Conservation (phyloP, 1,140 invertebrate species). For the Drosophila murphyi region DNA sequence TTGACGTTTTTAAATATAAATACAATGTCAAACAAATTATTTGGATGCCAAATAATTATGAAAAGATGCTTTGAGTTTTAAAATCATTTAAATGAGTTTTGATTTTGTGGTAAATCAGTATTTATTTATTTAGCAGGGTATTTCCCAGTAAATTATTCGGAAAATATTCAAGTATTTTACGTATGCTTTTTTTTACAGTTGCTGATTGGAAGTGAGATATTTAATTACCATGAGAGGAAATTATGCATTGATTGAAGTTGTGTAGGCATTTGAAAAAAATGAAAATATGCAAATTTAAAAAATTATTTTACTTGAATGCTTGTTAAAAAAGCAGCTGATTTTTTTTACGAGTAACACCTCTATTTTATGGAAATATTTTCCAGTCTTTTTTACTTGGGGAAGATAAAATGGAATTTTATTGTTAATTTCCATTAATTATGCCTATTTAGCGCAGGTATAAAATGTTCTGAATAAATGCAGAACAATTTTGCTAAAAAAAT, state of each 20-base stretch:
- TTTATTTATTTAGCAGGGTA: not conserved
- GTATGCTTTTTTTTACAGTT: not conserved
- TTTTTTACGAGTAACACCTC: not conserved
- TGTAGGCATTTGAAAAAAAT: constrained; percentile 3
- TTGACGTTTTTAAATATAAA: no score
- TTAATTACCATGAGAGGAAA: constrained; percentile 64
- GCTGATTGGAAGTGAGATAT: constrained; percentile 46
- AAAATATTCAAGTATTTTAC: constrained; percentile 1
- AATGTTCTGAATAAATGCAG: not conserved
- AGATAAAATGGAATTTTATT: not conserved
- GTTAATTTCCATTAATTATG: not conserved
- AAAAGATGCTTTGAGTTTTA: no score
- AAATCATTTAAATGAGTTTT: constrained; percentile 15
- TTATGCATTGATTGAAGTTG: constrained; percentile 61
- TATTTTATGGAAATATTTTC: not conserved
- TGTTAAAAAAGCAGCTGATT: not conserved
- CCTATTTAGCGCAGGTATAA: not conserved
- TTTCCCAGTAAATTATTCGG: not conserved
- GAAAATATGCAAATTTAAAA: not conserved
- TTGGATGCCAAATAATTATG: no score
- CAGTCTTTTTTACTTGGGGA: not conserved
- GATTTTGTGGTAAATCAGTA: not conserved
- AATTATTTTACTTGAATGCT: no score
- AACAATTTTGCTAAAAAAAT: constrained; percentile 4
- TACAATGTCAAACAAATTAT: no score